A percentile compares a stretch with the other conserved stretches of the same genome.
Evolutionary conservation across 2,888 invertebrate genomes (phyloP).

Genomic region (Ctena decussata): DNA sequence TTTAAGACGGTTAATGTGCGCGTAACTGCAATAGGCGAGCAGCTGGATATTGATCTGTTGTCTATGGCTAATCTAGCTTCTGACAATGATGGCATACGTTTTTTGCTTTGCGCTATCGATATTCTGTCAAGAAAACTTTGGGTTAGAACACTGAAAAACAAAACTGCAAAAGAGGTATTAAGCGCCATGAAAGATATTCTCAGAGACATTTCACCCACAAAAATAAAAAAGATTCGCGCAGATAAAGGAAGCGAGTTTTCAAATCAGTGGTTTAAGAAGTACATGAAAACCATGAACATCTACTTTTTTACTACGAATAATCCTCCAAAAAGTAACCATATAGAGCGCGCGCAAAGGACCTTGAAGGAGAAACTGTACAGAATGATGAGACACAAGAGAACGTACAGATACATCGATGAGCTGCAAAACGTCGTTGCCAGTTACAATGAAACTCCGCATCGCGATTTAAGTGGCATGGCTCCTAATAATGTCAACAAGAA

Average conservation of each 20-base stretch:
- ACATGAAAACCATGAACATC: constrained; percentile 37
- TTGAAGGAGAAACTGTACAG: constrained; percentile 37
- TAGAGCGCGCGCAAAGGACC: constrained; percentile 42
- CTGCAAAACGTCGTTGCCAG: constrained; percentile 23
- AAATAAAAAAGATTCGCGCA: constrained; percentile 11
- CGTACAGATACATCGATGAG: constrained; percentile 48
- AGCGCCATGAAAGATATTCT: constrained; percentile 19
- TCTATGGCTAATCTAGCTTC: constrained; percentile 20
- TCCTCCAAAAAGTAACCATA: constrained; percentile 42
- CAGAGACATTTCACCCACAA: too few species aligned
- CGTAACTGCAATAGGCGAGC: constrained; percentile 15
- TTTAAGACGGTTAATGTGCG: constrained; percentile 14
- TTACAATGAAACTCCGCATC: constrained; percentile 48
- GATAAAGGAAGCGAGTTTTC: constrained; percentile 17
- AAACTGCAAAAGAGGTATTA: constrained; percentile 23
- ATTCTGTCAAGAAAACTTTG: constrained; percentile 16
- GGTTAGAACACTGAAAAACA: constrained; percentile 34
- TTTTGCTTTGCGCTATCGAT: constrained; percentile 26
- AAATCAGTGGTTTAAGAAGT: neutral
- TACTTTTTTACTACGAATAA: constrained; percentile 50
- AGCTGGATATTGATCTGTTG: constrained; percentile 24
- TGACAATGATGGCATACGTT: constrained; percentile 30
- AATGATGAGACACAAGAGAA: constrained; percentile 43
- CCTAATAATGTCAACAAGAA: constrained; percentile 36
- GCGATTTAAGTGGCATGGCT: constrained; percentile 24